These are phyloP conservation scores for Diplolepis rosae DNA, from an alignment of 2,888 invertebrate species.

Conservation along the genomic window DNA sequence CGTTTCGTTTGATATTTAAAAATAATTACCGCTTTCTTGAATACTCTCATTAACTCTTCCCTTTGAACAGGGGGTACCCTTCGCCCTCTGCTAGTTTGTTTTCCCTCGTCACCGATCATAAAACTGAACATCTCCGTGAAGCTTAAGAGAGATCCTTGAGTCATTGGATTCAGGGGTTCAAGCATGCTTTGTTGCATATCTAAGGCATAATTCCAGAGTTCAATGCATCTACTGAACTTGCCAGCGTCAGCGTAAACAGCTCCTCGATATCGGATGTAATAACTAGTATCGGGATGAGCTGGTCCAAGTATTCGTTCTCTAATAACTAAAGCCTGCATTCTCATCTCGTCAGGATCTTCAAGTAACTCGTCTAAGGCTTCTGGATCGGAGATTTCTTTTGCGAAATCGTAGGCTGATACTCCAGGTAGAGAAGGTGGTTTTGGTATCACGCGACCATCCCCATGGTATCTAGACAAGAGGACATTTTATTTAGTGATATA, in stretches of 20 bases:
- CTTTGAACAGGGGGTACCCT: slow-evolving; percentile 88
- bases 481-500: too few relatives aligned
- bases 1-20: not conserved
- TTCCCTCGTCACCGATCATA: slow-evolving; percentile 91
- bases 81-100: slow-evolving; percentile 81
- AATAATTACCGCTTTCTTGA: slow-evolving; percentile 82
- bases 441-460: slow-evolving; percentile 80
- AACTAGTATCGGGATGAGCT: slow-evolving; percentile 97
- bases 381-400: slow-evolving; percentile 86
- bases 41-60: slow-evolving; percentile 87
- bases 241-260: slow-evolving; percentile 97
- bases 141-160: slow-evolving; percentile 93
- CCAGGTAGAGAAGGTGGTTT: slow-evolving; percentile 83
- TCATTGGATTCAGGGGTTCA: slow-evolving; percentile 94
- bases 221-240: slow-evolving; percentile 92
- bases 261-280: slow-evolving; percentile 95
- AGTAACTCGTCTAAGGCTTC: slow-evolving; percentile 89
- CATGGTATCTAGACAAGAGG: slow-evolving; percentile 75
- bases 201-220: slow-evolving; percentile 96
- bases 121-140: slow-evolving; percentile 96
- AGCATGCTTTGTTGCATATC: slow-evolving; percentile 96
- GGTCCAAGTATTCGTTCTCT: slow-evolving; percentile 93
- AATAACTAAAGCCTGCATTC: slow-evolving; percentile 95
- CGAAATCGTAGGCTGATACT: slow-evolving; percentile 92
- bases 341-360: slow-evolving; percentile 95